phyloP scores from a whole-genome alignment of 1,140 invertebrate genomes.

The Drosophila lowei region DNA sequence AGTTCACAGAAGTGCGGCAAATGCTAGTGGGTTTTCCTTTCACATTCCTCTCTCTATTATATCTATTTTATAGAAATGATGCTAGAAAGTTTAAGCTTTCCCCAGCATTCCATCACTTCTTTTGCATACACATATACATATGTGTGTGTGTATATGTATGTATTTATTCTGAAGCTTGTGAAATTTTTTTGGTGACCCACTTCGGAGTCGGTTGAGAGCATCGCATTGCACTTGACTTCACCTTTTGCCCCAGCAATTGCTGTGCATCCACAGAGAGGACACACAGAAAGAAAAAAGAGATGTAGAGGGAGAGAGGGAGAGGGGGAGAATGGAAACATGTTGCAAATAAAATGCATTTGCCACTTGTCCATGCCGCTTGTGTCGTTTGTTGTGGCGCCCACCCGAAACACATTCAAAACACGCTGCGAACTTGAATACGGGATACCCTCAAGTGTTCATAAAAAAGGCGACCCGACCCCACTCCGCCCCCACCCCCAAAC shows the following conservation, averaged over 20 bases:
- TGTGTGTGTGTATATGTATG: too few relatives aligned
- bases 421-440: slow-evolving; percentile 70
- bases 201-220: slow-evolving; percentile 31
- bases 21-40: too few relatives aligned
- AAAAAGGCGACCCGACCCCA: slow-evolving; percentile 40
- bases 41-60: too few relatives aligned
- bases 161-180: slow-evolving; percentile 3
- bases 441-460: slow-evolving; percentile 63
- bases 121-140: not conserved
- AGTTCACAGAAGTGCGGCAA: too few relatives aligned
- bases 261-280: slow-evolving; percentile 7
- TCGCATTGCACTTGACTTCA: slow-evolving; percentile 53
- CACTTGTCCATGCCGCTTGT: slow-evolving; percentile 42
- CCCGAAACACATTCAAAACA: slow-evolving; percentile 69
- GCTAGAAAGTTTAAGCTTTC: too few relatives aligned
- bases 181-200: slow-evolving; percentile 32
- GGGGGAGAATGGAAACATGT: slow-evolving; percentile 40
- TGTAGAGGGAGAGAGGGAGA: too few relatives aligned
- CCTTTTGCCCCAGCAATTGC: slow-evolving; percentile 32
- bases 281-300: too few relatives aligned
- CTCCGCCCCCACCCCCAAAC: not conserved
- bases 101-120: too few relatives aligned
- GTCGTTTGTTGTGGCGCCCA: slow-evolving; percentile 4
- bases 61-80: too few relatives aligned
- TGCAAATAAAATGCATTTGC: slow-evolving; percentile 71